phyloP scores from a whole-genome alignment of 1,140 invertebrate genomes.

The Panonychus citri region DNA sequence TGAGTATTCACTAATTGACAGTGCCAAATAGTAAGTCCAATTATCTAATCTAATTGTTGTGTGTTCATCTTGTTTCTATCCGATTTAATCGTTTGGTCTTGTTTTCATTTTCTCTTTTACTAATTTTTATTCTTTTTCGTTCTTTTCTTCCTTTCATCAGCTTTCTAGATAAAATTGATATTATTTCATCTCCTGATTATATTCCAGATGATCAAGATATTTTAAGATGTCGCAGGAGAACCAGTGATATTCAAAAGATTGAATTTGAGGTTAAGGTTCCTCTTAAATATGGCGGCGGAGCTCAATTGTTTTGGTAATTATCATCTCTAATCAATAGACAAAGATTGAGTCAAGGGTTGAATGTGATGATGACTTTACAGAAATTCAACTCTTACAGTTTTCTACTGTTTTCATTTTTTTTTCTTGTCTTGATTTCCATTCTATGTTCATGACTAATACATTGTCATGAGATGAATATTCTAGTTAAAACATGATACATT shows the following conservation, averaged over 20 bases:
- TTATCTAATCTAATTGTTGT: not conserved
- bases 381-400: too few species aligned
- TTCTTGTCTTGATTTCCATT: too few species aligned
- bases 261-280: conserved; percentile 43
- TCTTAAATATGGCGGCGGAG: conserved; percentile 36
- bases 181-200: conserved; percentile 33
- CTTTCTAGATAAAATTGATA: conserved; percentile 37
- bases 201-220: conserved; percentile 42
- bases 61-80: not conserved
- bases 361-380: not conserved
- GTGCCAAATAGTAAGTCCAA: conserved; percentile 40
- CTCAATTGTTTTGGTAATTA: conserved; percentile 38
- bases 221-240: conserved; percentile 38
- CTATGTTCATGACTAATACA: too few species aligned
- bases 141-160: conserved; percentile 21
- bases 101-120: too few species aligned
- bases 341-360: too few species aligned
- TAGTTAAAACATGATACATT: not conserved
- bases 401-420: too few species aligned
- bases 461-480: too few species aligned
- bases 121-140: too few species aligned
- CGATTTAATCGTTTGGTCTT: too few species aligned
- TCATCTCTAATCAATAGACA: not conserved
- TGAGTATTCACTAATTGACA: conserved; percentile 54
- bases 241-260: conserved; percentile 43